phyloP scores from a whole-genome alignment of 2,113 vertebrate genomes.

The Scopus umbretta region DNA sequence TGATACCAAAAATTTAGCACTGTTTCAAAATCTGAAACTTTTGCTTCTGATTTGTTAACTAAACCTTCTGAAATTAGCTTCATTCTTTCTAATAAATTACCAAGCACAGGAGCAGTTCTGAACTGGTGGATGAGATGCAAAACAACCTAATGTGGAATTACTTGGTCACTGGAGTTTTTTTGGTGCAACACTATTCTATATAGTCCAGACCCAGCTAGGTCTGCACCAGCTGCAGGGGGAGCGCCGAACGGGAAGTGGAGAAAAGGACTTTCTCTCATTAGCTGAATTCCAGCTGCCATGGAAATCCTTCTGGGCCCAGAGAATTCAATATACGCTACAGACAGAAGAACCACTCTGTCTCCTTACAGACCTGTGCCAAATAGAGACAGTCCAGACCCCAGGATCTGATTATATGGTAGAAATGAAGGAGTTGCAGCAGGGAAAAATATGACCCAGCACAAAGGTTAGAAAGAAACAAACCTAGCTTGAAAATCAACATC shows the following conservation, averaged over 20 bases:
- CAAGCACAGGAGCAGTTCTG: neutral
- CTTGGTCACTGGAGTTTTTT: neutral
- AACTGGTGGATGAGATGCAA: neutral
- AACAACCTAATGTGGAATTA: neutral
- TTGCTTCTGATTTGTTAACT: neutral
- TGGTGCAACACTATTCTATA: neutral
- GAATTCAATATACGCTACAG: neutral
- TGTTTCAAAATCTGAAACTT: neutral
- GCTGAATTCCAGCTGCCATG: constrained; percentile 2
- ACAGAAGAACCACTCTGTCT: neutral
- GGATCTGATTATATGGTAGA: neutral
- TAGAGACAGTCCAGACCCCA: neutral
- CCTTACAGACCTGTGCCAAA: neutral
- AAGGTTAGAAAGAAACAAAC: neutral
- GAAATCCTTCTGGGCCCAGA: neutral
- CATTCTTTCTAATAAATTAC: neutral
- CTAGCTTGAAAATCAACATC: neutral
- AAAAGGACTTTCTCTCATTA: constrained; percentile 1
- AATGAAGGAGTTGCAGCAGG: neutral
- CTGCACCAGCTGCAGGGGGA: neutral
- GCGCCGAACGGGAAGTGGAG: neutral
- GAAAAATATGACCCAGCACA: neutral
- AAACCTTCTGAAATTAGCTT: neutral
- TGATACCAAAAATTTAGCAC: neutral
- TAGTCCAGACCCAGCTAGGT: neutral